Evolutionary conservation across 2,113 vertebrate genomes (phyloP), one percentile per base, ranked within the genome.

Genomic region (Platichthys stellatus): DNA sequence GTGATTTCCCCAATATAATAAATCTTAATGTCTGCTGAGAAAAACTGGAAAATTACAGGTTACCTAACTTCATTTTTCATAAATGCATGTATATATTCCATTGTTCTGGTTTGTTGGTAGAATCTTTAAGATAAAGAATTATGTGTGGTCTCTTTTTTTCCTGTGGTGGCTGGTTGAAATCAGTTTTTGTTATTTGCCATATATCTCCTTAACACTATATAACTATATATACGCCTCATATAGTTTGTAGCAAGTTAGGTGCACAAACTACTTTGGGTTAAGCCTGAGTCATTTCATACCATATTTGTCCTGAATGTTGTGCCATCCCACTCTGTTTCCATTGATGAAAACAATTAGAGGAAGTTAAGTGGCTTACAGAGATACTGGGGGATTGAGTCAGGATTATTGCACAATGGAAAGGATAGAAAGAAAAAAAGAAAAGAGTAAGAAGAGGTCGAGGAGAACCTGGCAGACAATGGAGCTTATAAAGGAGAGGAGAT

Each of bases 321-420:
- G 6, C 18, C 28, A 60, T 64, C 13, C 10, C 12, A 2, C 38
- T 56, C 38, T 47, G 51, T 67, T 56, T 47, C 62, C 31, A 35
- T 63, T 79, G 43, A 51, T 67, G 56, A 70, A 87, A 85, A 79
- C 56, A 75, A 66, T 72, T 59, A 74, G 8, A 57, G 60, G 51
- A 21, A 62, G 71, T 69, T 59, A 70, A 70, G 35, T 70, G 35
- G 15, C 23, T 49, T 63, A 54, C 47, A 73, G 35, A 61, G 60
- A 68, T 82, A 8, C 51, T n/a, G 51, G 51, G 20, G 51, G 20
- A 21, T 54, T n/a, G 51, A 54, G 18, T 54, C 18, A 54, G 51
- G 51, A 82, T 73, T 63, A 72, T 74, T 58, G 60, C 56, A 72
- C 69, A 58, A 24, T 64, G 23, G 51, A 13, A 24, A 28, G 43